Evolutionary conservation across 1,140 invertebrate genomes (phyloP).

Genomic region (Thaumatotibia leucotreta): DNA sequence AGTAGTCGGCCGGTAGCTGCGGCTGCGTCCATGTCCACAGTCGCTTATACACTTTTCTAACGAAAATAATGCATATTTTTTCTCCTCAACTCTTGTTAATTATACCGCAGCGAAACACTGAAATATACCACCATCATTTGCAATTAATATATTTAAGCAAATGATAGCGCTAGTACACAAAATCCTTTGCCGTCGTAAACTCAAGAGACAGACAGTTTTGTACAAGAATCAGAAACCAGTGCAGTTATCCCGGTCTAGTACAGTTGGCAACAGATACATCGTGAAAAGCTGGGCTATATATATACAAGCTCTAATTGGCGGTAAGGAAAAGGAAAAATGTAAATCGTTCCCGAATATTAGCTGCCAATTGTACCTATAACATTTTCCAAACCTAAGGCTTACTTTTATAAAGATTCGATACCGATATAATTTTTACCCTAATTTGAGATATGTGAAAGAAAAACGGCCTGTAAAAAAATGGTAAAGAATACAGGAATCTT

Average conservation of each 20-base stretch:
- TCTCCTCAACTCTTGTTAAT: constrained; percentile 23
- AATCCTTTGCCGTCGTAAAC: background rate
- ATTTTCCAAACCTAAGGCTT: background rate
- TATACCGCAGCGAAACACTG: background rate
- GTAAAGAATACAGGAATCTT: too few relatives aligned
- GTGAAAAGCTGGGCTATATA: too few relatives aligned
- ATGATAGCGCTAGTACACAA: background rate
- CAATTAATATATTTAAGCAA: background rate
- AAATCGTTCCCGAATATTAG: too few relatives aligned
- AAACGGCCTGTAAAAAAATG: too few relatives aligned
- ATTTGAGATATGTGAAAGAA: too few relatives aligned
- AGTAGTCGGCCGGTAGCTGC: background rate
- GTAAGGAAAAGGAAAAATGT: too few relatives aligned
- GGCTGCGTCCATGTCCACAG: background rate
- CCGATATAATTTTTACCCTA: too few relatives aligned
- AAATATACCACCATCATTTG: background rate
- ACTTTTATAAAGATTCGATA: background rate
- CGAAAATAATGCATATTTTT: constrained; percentile 63
- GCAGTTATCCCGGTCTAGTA: background rate
- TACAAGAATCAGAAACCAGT: constrained; percentile 6
- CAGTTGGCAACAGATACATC: background rate
- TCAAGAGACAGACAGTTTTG: constrained; percentile 4
- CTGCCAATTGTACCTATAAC: background rate
- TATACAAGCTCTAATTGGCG: too few relatives aligned
- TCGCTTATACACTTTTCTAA: background rate